Evolutionary conservation across 2,888 invertebrate species (phyloP).

Genomic region (Phengaris alcon): DNA sequence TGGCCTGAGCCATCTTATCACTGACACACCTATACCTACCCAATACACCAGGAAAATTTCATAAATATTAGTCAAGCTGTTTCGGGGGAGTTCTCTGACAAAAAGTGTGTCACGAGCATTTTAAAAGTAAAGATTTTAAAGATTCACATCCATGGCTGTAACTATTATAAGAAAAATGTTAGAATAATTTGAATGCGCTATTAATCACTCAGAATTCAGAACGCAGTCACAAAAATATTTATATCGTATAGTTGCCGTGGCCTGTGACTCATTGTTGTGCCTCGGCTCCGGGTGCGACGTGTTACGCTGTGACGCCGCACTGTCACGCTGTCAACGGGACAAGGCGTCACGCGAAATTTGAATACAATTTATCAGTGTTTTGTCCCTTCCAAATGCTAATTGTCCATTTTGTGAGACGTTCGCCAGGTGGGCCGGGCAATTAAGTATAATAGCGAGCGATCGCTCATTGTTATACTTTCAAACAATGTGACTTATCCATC

Average conservation of each 20-base stretch:
- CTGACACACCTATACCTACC: no score
- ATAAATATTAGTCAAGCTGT: no score
- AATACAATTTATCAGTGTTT: slow-evolving; percentile 58
- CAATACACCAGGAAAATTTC: no score
- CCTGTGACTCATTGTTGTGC: slow-evolving; percentile 53
- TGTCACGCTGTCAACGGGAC: slow-evolving; percentile 59
- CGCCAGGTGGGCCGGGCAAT: slow-evolving; percentile 25
- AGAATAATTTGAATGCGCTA: slow-evolving; percentile 38
- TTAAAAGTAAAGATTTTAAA: no score
- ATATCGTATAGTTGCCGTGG: slow-evolving; percentile 52
- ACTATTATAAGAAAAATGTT: no score
- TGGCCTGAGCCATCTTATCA: no score
- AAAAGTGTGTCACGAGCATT: no score
- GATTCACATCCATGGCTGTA: no score
- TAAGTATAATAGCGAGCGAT: slow-evolving; percentile 18
- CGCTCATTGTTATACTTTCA: background rate
- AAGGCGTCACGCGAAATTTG: slow-evolving; percentile 63
- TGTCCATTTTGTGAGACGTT: slow-evolving; percentile 39
- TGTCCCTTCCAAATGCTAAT: slow-evolving; percentile 46
- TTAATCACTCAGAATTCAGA: slow-evolving; percentile 57
- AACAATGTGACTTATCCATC: background rate
- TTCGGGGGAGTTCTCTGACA: no score
- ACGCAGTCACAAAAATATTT: slow-evolving; percentile 53
- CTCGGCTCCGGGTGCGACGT: slow-evolving; percentile 49
- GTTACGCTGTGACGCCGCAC: slow-evolving; percentile 53